These are phyloP conservation scores for Urosaurus nigricauda DNA, from an alignment of 2,797 vertebrate species.

Conservation along the genomic window DNA sequence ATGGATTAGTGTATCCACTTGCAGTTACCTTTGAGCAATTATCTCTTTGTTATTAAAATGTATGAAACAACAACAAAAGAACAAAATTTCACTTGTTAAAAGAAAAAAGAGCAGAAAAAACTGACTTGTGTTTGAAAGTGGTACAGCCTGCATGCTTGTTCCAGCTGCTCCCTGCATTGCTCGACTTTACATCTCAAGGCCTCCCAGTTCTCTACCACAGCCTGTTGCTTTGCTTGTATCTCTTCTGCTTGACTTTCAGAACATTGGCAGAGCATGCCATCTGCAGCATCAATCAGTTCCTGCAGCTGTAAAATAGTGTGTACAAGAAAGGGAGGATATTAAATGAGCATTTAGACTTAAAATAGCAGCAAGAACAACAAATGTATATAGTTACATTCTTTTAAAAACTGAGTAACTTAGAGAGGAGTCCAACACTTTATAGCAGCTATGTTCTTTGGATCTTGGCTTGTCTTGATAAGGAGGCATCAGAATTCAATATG, in stretches of 20 bases:
- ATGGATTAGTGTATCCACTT: background rate
- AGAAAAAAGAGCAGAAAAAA: background rate
- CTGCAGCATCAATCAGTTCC: slow-evolving; percentile 81
- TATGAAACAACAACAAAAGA: background rate
- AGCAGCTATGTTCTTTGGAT: slow-evolving; percentile 22
- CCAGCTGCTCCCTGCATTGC: slow-evolving; percentile 80
- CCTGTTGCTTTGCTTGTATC: slow-evolving; percentile 82
- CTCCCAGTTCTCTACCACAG: slow-evolving; percentile 85
- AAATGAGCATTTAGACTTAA: background rate
- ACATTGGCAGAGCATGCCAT: slow-evolving; percentile 74
- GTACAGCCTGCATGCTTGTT: slow-evolving; percentile 76
- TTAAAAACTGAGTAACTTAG: background rate
- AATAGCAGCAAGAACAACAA: background rate
- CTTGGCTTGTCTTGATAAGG: slow-evolving; percentile 5
- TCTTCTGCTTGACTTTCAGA: slow-evolving; percentile 69
- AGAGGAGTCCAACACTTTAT: slow-evolving; percentile 51
- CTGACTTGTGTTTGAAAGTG: slow-evolving; percentile 85
- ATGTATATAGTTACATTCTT: slow-evolving; percentile 6
- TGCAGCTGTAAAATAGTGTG: slow-evolving; percentile 80
- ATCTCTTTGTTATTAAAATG: background rate
- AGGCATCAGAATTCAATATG: background rate
- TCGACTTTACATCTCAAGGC: slow-evolving; percentile 79
- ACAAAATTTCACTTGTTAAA: fast-evolving
- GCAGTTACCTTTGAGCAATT: background rate
- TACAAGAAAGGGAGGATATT: fast-evolving